Evolutionary conservation across 1,140 invertebrate genomes (phyloP).

Genomic region (Drosophila sproati): DNA sequence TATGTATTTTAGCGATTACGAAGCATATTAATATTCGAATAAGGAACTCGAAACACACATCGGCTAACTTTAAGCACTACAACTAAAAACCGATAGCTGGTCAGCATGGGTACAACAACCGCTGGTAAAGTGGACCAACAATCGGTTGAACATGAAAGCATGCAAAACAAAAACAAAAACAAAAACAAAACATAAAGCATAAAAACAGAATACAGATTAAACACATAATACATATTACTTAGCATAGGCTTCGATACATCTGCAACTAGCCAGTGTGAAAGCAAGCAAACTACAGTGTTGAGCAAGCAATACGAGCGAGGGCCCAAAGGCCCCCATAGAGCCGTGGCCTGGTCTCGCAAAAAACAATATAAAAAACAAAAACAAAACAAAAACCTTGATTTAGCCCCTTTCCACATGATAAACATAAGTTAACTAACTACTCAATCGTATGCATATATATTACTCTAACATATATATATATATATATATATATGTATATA

Average conservation of each 20-base stretch:
- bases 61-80: slow-evolving; percentile 54
- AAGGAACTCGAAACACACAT: slow-evolving; percentile 29
- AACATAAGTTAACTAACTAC: slow-evolving; percentile 49
- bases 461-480: slow-evolving; percentile 11
- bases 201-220: slow-evolving; percentile 3
- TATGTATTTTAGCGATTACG: slow-evolving; percentile 57
- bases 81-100: slow-evolving; percentile 55
- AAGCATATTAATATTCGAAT: slow-evolving; percentile 7
- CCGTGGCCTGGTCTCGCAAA: slow-evolving; percentile 66
- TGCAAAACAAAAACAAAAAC: slow-evolving; percentile 13
- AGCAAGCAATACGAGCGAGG: slow-evolving; percentile 80
- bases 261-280: slow-evolving; percentile 23
- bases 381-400: slow-evolving; percentile 41
- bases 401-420: slow-evolving; percentile 43
- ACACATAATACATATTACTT: slow-evolving; percentile 29
- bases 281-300: slow-evolving; percentile 66
- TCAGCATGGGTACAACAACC: slow-evolving; percentile 55
- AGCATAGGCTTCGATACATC: slow-evolving; percentile 48
- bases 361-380: neutral
- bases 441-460: slow-evolving; percentile 13
- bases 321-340: slow-evolving; percentile 53
- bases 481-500: slow-evolving; percentile 16
- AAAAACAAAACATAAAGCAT: slow-evolving; percentile 24
- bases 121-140: slow-evolving; percentile 83
- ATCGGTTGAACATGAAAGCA: slow-evolving; percentile 65